These are phyloP conservation scores for Beris chalybata DNA, from an alignment of 2,888 invertebrate genomes.

Conservation along the genomic window DNA sequence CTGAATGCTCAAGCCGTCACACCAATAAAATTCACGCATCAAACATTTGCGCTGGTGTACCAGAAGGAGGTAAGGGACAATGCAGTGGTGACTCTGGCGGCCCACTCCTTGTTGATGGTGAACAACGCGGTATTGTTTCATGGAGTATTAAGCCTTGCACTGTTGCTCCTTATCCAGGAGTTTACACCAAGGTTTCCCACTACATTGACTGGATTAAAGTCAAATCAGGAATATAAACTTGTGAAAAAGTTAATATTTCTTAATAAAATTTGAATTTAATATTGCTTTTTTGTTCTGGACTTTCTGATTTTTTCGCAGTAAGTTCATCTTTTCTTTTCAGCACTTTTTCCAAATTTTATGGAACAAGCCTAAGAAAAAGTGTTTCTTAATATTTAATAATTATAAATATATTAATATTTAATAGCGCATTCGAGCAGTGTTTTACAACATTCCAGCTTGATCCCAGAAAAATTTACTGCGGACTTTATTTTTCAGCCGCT, in stretches of 20 bases:
- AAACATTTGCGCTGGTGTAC: conserved; percentile 57
- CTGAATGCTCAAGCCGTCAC: conserved; percentile 51
- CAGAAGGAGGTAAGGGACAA: conserved; percentile 57
- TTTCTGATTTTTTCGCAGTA: no score
- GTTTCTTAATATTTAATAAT: no score
- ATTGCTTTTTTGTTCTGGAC: not conserved
- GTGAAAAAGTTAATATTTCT: not conserved
- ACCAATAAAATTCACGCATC: conserved; percentile 46
- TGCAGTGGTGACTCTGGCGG: conserved; percentile 58
- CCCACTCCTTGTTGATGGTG: conserved; percentile 51
- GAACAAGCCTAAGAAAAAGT: no score
- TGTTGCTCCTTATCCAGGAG: conserved; percentile 54
- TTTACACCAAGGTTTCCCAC: conserved; percentile 55
- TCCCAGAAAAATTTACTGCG: no score
- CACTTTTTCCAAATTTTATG: no score
- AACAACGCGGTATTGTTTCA: conserved; percentile 56
- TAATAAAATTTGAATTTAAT: not conserved
- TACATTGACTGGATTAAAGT: conserved; percentile 50
- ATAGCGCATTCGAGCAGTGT: no score
- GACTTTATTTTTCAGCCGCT: no score
- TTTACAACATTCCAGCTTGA: no score
- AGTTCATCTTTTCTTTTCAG: no score
- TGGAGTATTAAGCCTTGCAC: conserved; percentile 58
- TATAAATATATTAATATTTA: no score
- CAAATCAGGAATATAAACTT: conserved; percentile 10